These are phyloP conservation scores for Eurois occulta DNA, from an alignment of 2,888 invertebrate species.

Conservation along the genomic window DNA sequence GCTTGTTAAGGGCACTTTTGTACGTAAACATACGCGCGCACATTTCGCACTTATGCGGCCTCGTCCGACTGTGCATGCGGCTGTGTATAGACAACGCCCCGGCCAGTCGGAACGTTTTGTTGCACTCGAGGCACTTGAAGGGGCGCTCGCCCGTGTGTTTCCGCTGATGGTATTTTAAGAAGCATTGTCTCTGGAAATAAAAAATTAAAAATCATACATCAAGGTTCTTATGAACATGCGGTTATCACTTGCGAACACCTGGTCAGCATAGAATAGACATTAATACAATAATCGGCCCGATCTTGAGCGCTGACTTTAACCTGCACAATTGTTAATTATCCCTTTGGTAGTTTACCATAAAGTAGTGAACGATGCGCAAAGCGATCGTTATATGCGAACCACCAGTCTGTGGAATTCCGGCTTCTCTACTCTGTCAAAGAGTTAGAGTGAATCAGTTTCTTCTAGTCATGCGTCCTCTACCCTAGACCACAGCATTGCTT, in stretches of 20 bases:
- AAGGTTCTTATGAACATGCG: neutral
- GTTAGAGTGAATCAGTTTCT: too few species aligned
- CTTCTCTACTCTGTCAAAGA: too few species aligned
- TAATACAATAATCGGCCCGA: neutral
- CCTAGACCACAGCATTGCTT: too few species aligned
- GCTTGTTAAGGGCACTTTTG: conserved; percentile 70
- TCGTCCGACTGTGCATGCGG: conserved; percentile 46
- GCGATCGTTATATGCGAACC: too few species aligned
- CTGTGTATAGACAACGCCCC: conserved; percentile 66
- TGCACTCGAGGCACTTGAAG: conserved; percentile 67
- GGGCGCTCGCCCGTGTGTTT: conserved; percentile 76
- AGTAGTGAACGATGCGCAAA: too few species aligned
- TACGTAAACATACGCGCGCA: conserved; percentile 67
- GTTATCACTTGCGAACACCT: neutral
- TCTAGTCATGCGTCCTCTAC: too few species aligned
- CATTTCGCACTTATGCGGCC: conserved; percentile 56
- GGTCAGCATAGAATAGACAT: neutral
- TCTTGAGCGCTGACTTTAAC: neutral
- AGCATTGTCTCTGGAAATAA: conserved; percentile 68
- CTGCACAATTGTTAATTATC: neutral
- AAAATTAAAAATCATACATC: neutral
- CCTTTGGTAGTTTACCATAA: neutral
- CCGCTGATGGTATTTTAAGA: conserved; percentile 71
- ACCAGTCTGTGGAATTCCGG: too few species aligned
- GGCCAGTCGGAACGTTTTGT: conserved; percentile 63